Conservation (phyloP, 64 coral and sea anemone genomes). For the Acropora yongei region DNA sequence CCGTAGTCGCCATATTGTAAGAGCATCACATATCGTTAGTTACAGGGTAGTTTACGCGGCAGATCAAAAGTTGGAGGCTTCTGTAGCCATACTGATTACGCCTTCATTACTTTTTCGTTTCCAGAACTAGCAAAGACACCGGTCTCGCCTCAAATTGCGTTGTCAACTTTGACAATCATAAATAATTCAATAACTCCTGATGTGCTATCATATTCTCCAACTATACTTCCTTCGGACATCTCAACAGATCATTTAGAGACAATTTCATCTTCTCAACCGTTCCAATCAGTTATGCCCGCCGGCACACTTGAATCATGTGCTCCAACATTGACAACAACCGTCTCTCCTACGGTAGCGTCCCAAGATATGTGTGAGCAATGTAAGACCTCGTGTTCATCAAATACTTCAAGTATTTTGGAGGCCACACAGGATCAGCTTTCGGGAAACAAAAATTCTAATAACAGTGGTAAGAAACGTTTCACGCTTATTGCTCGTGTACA, state of each 20-base stretch:
- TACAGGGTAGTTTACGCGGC: not conserved
- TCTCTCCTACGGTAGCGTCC: not conserved
- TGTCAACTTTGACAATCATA: not conserved
- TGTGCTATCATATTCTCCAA: not conserved
- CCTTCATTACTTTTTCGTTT: not conserved
- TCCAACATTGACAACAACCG: not conserved
- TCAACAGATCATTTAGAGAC: not conserved
- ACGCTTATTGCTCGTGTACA: not conserved
- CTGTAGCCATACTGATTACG: not conserved
- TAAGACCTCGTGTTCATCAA: not conserved
- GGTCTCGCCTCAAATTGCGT: not conserved
- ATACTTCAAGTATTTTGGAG: not conserved
- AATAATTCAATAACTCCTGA: not conserved
- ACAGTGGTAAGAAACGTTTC: not conserved
- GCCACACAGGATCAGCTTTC: not conserved
- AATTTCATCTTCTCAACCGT: not conserved
- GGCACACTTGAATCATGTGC: not conserved
- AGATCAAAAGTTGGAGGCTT: not conserved
- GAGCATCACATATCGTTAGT: too few relatives aligned
- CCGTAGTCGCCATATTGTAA: too few relatives aligned
- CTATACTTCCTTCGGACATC: not conserved
- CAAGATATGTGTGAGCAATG: not conserved
- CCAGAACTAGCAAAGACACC: not conserved
- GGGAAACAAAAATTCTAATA: not conserved
- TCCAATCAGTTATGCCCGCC: not conserved